A percentile compares a stretch with the other conserved stretches of the same genome.
These are phyloP conservation scores for Athene noctua DNA, from an alignment of 2,113 vertebrate genomes.

Conservation along the genomic window DNA sequence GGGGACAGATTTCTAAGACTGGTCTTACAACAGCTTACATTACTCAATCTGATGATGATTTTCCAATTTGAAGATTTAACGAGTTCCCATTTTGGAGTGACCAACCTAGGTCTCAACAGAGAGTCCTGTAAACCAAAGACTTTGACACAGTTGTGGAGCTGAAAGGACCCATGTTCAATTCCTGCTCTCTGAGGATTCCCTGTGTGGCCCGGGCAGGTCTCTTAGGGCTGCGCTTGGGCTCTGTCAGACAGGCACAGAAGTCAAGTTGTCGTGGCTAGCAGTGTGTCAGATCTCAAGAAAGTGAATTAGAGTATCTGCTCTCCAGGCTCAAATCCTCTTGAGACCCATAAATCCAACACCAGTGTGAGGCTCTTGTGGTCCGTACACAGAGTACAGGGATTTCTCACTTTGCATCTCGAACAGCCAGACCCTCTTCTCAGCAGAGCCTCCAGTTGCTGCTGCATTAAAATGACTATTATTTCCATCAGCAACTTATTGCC, in stretches of 20 bases:
- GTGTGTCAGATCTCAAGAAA: background rate
- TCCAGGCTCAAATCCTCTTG: background rate
- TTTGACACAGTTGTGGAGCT: background rate
- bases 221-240: background rate
- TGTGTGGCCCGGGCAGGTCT: no score
- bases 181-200: background rate
- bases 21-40: background rate
- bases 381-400: background rate
- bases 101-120: background rate
- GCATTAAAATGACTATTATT: background rate
- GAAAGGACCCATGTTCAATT: background rate
- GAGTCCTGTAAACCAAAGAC: background rate
- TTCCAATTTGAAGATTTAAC: background rate
- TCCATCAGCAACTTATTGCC: background rate
- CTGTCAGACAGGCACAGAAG: background rate
- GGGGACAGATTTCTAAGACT: background rate
- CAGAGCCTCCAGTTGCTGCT: background rate
- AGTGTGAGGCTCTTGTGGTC: rapidly evolving
- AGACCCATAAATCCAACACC: background rate
- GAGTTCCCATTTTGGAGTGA: background rate
- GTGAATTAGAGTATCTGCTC: background rate
- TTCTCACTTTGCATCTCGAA: background rate
- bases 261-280: rapidly evolving
- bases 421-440: background rate
- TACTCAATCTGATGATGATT: background rate